These are phyloP conservation scores for Imbricaverruca yamaguchii DNA, from an alignment of 2,888 invertebrate species.

Conservation along the genomic window DNA sequence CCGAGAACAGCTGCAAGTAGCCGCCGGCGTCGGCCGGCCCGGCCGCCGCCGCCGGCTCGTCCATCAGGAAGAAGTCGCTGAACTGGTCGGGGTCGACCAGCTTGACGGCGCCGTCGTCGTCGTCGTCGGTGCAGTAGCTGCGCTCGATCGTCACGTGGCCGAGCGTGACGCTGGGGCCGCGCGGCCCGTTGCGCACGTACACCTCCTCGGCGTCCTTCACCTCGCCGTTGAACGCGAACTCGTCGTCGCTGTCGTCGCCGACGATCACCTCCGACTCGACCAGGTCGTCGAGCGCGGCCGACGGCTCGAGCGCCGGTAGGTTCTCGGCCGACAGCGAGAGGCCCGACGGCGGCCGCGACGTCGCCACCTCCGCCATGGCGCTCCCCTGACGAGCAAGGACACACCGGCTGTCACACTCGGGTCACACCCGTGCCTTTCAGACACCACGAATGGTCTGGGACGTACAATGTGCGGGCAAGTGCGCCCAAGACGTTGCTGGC, in stretches of 20 bases:
- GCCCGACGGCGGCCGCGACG: background rate
- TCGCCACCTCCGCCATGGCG: background rate
- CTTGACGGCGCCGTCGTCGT: background rate
- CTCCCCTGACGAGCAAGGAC: background rate
- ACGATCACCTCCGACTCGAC: slow-evolving; percentile 34
- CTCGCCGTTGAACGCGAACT: slow-evolving; percentile 21
- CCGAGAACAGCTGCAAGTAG: slow-evolving; percentile 1
- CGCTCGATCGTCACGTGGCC: slow-evolving; percentile 16
- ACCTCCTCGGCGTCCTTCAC: slow-evolving; percentile 22
- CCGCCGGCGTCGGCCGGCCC: background rate
- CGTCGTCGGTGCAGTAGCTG: slow-evolving; percentile 7
- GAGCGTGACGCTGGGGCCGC: slow-evolving; percentile 1
- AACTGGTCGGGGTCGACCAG: background rate
- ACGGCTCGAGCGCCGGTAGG: slow-evolving; percentile 32
- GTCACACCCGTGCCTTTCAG: background rate
- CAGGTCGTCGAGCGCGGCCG: slow-evolving; percentile 33
- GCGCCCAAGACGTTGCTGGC: too few species aligned
- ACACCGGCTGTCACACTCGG: background rate
- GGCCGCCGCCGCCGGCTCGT: background rate
- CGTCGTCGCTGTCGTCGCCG: slow-evolving; percentile 28
- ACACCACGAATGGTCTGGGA: too few species aligned
- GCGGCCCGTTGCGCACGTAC: slow-evolving; percentile 20
- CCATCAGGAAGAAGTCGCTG: slow-evolving; percentile 13
- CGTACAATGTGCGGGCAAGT: too few species aligned
- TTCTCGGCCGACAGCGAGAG: slow-evolving; percentile 31